phyloP scores from a whole-genome alignment of 2,113 vertebrate species.

The Sinosuthora webbiana region DNA sequence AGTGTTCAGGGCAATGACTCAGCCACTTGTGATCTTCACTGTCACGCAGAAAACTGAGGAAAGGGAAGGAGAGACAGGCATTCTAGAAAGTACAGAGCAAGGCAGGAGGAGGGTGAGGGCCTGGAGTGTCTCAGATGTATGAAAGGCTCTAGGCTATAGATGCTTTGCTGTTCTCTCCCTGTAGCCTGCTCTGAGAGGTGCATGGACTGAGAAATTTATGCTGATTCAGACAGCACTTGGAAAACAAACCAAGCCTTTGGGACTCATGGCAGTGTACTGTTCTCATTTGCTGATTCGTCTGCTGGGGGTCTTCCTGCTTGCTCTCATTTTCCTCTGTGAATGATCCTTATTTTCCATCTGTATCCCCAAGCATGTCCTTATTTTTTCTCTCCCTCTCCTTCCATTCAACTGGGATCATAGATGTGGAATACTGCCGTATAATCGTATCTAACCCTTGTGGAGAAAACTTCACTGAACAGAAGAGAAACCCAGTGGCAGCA shows the following conservation, averaged over 20 bases:
- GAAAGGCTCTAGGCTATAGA: background rate
- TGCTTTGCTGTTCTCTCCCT: background rate
- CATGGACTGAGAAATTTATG: background rate
- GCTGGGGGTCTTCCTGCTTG: background rate
- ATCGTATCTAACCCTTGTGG: background rate
- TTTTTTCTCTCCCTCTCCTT: background rate
- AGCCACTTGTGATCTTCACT: background rate
- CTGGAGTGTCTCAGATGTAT: background rate
- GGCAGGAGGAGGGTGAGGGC: background rate
- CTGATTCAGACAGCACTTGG: background rate
- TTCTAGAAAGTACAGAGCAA: background rate
- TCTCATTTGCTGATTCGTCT: background rate
- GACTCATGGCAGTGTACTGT: background rate
- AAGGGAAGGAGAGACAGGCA: background rate
- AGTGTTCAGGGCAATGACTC: background rate
- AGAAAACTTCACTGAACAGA: background rate
- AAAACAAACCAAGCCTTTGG: background rate
- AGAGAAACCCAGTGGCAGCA: background rate
- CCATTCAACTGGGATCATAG: background rate
- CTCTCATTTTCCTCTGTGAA: background rate
- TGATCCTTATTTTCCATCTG: background rate
- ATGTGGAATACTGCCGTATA: background rate
- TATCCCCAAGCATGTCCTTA: background rate
- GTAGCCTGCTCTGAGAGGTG: background rate
- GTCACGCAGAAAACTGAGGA: background rate